phyloP scores from a whole-genome alignment of 53 echinoderm and acorn worm genomes.

The Apostichopus leukothele region DNA sequence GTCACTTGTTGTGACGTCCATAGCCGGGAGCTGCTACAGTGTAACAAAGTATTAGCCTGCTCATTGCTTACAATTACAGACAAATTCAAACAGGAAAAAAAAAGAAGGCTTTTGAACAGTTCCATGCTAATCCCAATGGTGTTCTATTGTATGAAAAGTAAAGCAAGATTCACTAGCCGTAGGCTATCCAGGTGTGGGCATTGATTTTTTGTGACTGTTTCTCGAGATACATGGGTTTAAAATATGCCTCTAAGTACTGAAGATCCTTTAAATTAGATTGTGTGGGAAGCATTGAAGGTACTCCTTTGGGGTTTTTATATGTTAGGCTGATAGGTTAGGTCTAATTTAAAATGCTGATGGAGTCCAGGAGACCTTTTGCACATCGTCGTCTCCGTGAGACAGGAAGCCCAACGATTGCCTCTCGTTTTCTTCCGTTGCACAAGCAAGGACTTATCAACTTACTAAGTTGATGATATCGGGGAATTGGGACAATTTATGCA shows the following conservation, averaged over 20 bases:
- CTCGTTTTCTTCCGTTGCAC: not conserved
- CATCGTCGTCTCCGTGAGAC: not conserved
- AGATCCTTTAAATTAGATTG: not conserved
- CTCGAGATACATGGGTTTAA: constrained; percentile 16
- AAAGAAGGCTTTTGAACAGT: constrained; percentile 15
- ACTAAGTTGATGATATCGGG: not conserved
- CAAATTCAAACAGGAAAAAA: not conserved
- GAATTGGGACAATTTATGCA: constrained; percentile 14
- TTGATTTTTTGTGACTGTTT: constrained; percentile 40
- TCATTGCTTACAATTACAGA: not conserved
- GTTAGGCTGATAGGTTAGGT: constrained; percentile 29
- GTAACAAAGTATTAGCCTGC: constrained; percentile 7
- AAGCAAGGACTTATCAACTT: not conserved
- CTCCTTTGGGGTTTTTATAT: constrained; percentile 24
- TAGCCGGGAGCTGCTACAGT: constrained; percentile 8
- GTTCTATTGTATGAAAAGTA: constrained; percentile 7
- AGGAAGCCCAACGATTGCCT: not conserved
- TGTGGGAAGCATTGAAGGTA: constrained; percentile 19
- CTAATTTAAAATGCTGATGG: not conserved
- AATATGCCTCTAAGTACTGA: not conserved
- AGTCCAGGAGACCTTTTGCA: not conserved
- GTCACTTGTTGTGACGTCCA: constrained; percentile 8
- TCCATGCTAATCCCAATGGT: constrained; percentile 33
- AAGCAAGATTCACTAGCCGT: constrained; percentile 1
- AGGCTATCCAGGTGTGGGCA: constrained; percentile 44